Evolutionary conservation across 2,113 vertebrate species (phyloP), one percentile per base, ranked within the genome.

Genomic region (Callipepla squamata): DNA sequence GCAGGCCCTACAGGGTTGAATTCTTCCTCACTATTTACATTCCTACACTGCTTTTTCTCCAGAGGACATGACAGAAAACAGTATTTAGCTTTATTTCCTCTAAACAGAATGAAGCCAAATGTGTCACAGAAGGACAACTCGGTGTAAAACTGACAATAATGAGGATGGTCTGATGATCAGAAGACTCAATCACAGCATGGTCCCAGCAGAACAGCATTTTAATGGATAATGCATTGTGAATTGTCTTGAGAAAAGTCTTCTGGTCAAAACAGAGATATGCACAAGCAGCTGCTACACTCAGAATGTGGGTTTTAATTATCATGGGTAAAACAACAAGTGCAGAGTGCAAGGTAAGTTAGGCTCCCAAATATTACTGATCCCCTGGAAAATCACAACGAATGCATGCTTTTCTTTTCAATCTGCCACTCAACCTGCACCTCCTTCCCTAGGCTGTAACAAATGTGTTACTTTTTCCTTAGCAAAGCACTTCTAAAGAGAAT

Each of bases 301-400:
- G 77, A 75, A 81, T 90, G 87, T 72, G 92, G 38, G 30, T 65
- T 95, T 97, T 94, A 93, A 96, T 96, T 93, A 96, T 92, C 93
- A 89, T 59, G 78, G 70, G 85, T 87, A 90, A 93, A 92, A 93
- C 87, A 94, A 89, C 93, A 92, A 93, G 85, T 93, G 68, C 92
- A 68, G 68, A 96, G 76, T 75, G 90, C 58, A 79, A 75, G 51
- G 79, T 63, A 95, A 94, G 88, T 81, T 92, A 86, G 82, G 53
- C 36, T 80, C 51, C 68, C 93, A 87, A 91, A 95, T 92, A 91
- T 78, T 89, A 93, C 85, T 88, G 90, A 94, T 92, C 84, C 96
- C 87, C 95, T 92, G 87, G 91, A 92, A 96, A 95, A 95, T 92
- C 87, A 87, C 72, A 81, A 73, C 66, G 81, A 91, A 68, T 72